Percentiles rank a stretch among this genome's conserved stretches.
Evolutionary conservation across 2,888 invertebrate species (phyloP).

Genomic region (Geotrupes spiniger): DNA sequence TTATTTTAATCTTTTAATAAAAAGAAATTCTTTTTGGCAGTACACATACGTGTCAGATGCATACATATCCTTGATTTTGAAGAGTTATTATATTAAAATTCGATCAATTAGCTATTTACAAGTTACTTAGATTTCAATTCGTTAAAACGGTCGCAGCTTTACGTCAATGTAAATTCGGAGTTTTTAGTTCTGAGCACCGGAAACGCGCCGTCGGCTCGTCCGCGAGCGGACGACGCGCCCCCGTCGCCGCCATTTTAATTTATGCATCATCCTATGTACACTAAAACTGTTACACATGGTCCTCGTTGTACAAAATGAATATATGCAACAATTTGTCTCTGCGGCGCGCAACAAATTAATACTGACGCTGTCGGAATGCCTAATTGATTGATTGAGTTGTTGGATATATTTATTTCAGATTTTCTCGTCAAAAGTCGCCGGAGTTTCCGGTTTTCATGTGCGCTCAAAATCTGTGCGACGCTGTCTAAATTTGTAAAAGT

Average conservation of each 20-base stretch:
- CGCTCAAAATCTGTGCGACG: too few species aligned
- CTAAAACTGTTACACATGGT: not conserved
- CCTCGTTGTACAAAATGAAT: not conserved
- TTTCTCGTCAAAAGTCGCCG: too few species aligned
- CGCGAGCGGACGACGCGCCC: not conserved
- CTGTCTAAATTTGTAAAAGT: too few species aligned
- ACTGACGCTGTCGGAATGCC: too few species aligned
- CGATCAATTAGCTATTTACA: constrained; percentile 12
- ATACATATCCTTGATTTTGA: constrained; percentile 17
- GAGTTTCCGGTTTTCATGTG: too few species aligned
- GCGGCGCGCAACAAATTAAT: too few species aligned
- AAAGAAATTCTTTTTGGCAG: constrained; percentile 30
- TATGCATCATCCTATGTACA: too few species aligned
- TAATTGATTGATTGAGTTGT: too few species aligned
- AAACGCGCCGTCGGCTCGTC: not conserved
- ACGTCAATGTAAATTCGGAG: constrained; percentile 1
- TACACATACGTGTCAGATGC: constrained; percentile 21
- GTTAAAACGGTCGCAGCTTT: not conserved
- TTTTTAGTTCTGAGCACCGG: not conserved
- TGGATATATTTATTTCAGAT: too few species aligned
- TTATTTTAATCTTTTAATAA: constrained; percentile 19
- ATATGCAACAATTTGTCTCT: too few species aligned
- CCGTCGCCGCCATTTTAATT: not conserved
- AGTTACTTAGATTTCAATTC: constrained; percentile 4
- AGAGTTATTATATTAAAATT: constrained; percentile 17